Evolutionary conservation across 2,888 invertebrate species (phyloP).

Genomic region (Eupithecia dodoneata): DNA sequence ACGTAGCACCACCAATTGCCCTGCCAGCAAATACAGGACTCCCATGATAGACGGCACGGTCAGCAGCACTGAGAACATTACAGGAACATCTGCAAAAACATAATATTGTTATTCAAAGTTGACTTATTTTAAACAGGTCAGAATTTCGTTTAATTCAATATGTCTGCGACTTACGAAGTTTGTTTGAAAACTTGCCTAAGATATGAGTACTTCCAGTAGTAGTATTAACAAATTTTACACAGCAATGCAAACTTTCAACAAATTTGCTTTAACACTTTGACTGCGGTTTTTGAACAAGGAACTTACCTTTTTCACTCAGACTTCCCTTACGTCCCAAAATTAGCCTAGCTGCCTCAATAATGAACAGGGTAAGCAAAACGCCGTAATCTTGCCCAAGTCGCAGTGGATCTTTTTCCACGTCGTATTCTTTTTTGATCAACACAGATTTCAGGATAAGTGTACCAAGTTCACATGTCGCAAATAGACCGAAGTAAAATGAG

Average conservation of each 20-base stretch:
- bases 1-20: conserved; percentile 94
- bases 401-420: conserved; percentile 88
- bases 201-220: not conserved
- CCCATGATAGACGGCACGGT: conserved; percentile 93
- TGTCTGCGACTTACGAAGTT: no score
- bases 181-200: not conserved
- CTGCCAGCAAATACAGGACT: conserved; percentile 92
- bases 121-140: no score
- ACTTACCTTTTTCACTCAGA: conserved; percentile 88
- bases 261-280: not conserved
- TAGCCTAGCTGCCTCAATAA: conserved; percentile 92
- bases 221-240: not conserved
- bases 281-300: not conserved
- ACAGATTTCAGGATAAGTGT: conserved; percentile 91
- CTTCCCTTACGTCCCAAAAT: conserved; percentile 94
- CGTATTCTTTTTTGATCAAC: conserved; percentile 81
- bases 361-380: conserved; percentile 89
- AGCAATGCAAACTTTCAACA: not conserved
- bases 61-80: conserved; percentile 91
- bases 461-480: conserved; percentile 91
- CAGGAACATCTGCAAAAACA: conserved; percentile 88
- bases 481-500: conserved; percentile 94
- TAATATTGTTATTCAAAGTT: not conserved
- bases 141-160: not conserved
- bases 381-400: conserved; percentile 91